These are phyloP conservation scores for Epistrophe grossulariae DNA, from an alignment of 2,888 invertebrate genomes.

Conservation along the genomic window DNA sequence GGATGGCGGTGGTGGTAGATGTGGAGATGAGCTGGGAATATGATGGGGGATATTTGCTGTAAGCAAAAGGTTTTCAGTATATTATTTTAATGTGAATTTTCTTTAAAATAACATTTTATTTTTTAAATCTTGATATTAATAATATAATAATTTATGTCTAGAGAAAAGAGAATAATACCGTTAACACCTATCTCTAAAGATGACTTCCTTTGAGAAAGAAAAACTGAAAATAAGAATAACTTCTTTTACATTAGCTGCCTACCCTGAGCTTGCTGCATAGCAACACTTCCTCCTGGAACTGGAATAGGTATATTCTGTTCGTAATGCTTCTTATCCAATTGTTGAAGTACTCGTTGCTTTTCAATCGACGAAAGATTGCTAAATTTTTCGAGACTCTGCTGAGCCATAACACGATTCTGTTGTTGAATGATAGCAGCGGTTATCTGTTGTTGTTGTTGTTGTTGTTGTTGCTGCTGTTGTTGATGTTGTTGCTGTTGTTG, in stretches of 20 bases:
- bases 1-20: constrained; percentile 70
- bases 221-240: too few species aligned
- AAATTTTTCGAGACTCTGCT: constrained; percentile 88
- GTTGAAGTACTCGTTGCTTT: constrained; percentile 85
- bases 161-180: too few species aligned
- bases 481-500: constrained; percentile 57
- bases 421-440: constrained; percentile 87
- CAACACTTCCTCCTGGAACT: constrained; percentile 80
- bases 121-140: too few species aligned
- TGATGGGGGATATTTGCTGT: constrained; percentile 75
- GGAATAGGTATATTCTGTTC: constrained; percentile 80
- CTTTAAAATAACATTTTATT: not conserved
- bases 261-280: constrained; percentile 80
- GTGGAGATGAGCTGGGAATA: constrained; percentile 77
- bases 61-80: not conserved
- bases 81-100: not conserved
- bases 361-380: constrained; percentile 85
- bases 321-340: constrained; percentile 84
- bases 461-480: constrained; percentile 87
- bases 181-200: too few species aligned
- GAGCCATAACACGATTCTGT: constrained; percentile 86
- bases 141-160: too few species aligned
- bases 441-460: constrained; percentile 86
- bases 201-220: too few species aligned
- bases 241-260: not conserved